These are phyloP conservation scores for Eledona agricola DNA, from an alignment of 2,888 invertebrate species.

Conservation along the genomic window DNA sequence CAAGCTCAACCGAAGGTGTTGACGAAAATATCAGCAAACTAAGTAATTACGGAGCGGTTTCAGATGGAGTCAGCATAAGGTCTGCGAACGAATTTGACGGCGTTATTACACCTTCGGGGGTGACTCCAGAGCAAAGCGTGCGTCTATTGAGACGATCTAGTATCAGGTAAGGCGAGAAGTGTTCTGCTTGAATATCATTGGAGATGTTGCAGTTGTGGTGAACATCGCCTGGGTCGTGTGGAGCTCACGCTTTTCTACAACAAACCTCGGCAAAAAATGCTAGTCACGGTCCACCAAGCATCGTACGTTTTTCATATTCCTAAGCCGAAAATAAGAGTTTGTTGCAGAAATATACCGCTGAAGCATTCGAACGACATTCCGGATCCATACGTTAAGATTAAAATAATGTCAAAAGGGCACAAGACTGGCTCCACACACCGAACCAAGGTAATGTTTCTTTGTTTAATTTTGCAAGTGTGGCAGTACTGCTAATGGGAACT, in stretches of 20 bases:
- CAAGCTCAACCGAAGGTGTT: conserved; percentile 29
- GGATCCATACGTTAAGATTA: conserved; percentile 88
- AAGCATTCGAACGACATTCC: conserved; percentile 85
- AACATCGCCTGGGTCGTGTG: conserved; percentile 70
- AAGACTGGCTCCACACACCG: conserved; percentile 76
- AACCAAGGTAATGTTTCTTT: conserved; percentile 68
- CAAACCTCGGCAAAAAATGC: conserved; percentile 78
- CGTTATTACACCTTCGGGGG: not conserved
- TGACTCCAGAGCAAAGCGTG: not conserved
- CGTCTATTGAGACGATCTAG: not conserved
- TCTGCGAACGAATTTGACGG: conserved; percentile 14
- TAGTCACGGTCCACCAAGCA: conserved; percentile 85
- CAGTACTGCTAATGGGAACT: not conserved
- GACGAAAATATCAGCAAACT: conserved; percentile 25
- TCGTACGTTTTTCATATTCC: conserved; percentile 69
- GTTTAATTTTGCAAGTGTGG: no score
- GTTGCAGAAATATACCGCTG: conserved; percentile 76
- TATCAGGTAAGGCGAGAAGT: not conserved
- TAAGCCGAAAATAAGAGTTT: conserved; percentile 19
- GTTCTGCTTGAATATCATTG: not conserved
- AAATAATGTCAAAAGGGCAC: conserved; percentile 78
- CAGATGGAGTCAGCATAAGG: conserved; percentile 8
- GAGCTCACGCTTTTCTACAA: conserved; percentile 84
- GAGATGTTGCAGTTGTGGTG: conserved; percentile 26
- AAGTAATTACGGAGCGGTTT: conserved; percentile 24